These are phyloP conservation scores for Conistra vaccinii DNA, from an alignment of 2,888 invertebrate species.

Conservation along the genomic window DNA sequence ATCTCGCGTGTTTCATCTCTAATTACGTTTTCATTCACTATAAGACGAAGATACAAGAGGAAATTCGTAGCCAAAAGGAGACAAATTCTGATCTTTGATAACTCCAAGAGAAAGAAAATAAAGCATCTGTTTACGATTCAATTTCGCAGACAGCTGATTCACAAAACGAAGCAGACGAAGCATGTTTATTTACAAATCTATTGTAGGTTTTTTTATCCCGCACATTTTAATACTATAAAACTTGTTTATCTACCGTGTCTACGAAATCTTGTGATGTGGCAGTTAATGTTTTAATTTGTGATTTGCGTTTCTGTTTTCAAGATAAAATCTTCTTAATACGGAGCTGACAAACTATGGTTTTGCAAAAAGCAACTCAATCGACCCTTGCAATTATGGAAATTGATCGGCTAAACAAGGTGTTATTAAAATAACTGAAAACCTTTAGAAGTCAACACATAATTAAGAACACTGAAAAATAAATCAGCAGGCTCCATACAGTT, in stretches of 20 bases:
- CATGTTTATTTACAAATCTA: slow-evolving; percentile 21
- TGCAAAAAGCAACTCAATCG: no score
- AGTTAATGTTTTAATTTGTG: not conserved
- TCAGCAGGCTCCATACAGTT: no score
- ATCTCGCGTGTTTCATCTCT: not conserved
- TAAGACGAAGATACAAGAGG: not conserved
- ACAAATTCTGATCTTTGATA: not conserved
- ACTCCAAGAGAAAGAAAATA: not conserved
- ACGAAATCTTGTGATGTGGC: not conserved
- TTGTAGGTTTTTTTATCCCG: not conserved
- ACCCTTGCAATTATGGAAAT: no score
- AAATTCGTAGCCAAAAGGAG: not conserved
- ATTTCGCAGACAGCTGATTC: slow-evolving; percentile 12
- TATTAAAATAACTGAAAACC: no score
- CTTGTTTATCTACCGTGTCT: not conserved
- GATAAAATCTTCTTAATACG: no score
- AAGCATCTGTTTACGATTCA: not conserved
- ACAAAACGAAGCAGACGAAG: slow-evolving; percentile 1
- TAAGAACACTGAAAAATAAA: no score
- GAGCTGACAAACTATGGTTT: no score
- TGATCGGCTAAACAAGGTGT: no score
- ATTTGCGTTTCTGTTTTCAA: slow-evolving; percentile 1
- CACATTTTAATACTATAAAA: not conserved
- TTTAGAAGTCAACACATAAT: no score
- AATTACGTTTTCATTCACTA: not conserved